These are phyloP conservation scores for Hemaris fuciformis DNA, from an alignment of 2,888 invertebrate genomes.

Conservation along the genomic window DNA sequence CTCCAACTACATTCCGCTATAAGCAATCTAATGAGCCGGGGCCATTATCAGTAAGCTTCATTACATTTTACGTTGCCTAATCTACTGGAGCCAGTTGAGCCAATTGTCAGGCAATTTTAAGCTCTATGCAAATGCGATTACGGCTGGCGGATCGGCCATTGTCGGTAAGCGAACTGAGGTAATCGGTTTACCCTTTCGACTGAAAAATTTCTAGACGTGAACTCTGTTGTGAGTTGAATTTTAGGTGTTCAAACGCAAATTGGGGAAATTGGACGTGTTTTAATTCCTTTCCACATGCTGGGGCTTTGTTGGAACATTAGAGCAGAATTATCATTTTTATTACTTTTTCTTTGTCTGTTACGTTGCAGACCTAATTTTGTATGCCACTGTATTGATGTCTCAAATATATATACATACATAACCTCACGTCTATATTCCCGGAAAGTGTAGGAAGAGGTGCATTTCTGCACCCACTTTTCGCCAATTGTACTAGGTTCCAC, in stretches of 20 bases:
- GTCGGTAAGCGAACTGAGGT: slow-evolving; percentile 48
- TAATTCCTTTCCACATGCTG: background rate
- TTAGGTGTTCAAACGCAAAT: slow-evolving; percentile 8
- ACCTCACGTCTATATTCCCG: no score
- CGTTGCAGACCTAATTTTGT: background rate
- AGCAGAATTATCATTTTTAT: background rate
- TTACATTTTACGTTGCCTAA: slow-evolving; percentile 63
- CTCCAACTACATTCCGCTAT: slow-evolving; percentile 24
- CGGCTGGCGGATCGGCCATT: slow-evolving; percentile 45
- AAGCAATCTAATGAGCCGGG: slow-evolving; percentile 55
- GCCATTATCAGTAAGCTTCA: slow-evolving; percentile 63
- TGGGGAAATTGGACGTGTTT: background rate
- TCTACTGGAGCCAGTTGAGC: slow-evolving; percentile 42
- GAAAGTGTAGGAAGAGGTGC: no score
- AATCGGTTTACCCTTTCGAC: slow-evolving; percentile 56
- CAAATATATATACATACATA: no score
- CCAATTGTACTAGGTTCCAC: no score
- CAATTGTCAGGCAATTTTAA: slow-evolving; percentile 46
- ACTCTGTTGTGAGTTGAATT: slow-evolving; percentile 12
- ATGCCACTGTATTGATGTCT: no score
- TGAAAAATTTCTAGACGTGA: slow-evolving; percentile 44
- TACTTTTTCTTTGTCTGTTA: no score
- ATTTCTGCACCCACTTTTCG: no score
- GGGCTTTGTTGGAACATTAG: background rate
- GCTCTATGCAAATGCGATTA: slow-evolving; percentile 58